These are phyloP conservation scores for Trididemnum clinides DNA, from an alignment of 23 tunicate genomes.

Conservation along the genomic window DNA sequence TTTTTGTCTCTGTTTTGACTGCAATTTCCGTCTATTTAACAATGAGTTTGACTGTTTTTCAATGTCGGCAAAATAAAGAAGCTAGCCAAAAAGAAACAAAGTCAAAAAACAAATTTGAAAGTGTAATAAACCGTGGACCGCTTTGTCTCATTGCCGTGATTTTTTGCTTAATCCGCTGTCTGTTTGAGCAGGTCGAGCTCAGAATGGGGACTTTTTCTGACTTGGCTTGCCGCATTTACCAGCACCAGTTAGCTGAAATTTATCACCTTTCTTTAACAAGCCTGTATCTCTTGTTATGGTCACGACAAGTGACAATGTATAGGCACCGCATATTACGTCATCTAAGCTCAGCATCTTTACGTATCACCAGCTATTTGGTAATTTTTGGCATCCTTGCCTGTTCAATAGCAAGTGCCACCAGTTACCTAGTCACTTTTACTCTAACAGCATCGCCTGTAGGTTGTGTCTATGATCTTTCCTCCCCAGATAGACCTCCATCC, in stretches of 20 bases:
- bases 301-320: slow-evolving; percentile 49
- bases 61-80: slow-evolving; percentile 7
- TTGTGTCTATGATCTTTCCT: slow-evolving; percentile 47
- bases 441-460: slow-evolving; percentile 42
- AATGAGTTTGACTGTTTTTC: slow-evolving; percentile 10
- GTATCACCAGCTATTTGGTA: slow-evolving; percentile 34
- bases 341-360: slow-evolving; percentile 28
- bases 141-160: slow-evolving; percentile 45
- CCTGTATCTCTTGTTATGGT: slow-evolving; percentile 48
- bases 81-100: neutral
- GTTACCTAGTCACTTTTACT: slow-evolving; percentile 39
- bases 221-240: slow-evolving; percentile 53
- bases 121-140: slow-evolving; percentile 13
- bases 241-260: slow-evolving; percentile 43
- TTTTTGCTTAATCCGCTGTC: slow-evolving; percentile 36
- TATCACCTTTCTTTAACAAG: slow-evolving; percentile 37
- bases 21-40: slow-evolving; percentile 20
- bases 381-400: slow-evolving; percentile 38
- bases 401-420: slow-evolving; percentile 32
- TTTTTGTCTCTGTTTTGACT: slow-evolving; percentile 33
- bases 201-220: slow-evolving; percentile 34
- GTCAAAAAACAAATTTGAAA: neutral
- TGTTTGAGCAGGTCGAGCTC: slow-evolving; percentile 47
- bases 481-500: slow-evolving; percentile 19
- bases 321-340: slow-evolving; percentile 47